Percentiles rank a stretch among this genome's conserved stretches.
These are phyloP conservation scores for Solen grandis DNA, from an alignment of 1,140 invertebrate species.

Conservation along the genomic window DNA sequence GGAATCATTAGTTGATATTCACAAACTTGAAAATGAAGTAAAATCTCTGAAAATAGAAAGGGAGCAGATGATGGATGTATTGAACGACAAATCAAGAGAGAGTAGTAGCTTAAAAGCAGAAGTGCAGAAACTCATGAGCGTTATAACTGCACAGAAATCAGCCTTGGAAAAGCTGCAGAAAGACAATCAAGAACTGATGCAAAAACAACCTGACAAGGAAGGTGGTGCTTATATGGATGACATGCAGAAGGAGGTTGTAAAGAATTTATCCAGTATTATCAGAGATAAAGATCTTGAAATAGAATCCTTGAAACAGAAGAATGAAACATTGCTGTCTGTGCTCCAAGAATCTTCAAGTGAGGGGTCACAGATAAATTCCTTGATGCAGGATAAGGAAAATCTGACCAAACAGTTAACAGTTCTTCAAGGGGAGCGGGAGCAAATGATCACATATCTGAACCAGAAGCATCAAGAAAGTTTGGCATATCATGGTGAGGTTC, in stretches of 20 bases:
- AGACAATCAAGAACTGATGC: constrained; percentile 75
- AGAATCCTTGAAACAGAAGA: constrained; percentile 81
- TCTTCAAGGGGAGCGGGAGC: constrained; percentile 85
- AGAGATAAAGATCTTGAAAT: constrained; percentile 82
- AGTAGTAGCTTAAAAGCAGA: constrained; percentile 79
- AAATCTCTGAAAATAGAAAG: constrained; percentile 74
- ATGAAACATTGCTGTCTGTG: constrained; percentile 78
- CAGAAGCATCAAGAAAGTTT: constrained; percentile 92
- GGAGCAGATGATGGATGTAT: constrained; percentile 80
- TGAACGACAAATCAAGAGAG: constrained; percentile 81
- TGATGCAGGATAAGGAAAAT: constrained; percentile 79
- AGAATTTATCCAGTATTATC: constrained; percentile 80
- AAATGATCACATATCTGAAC: constrained; percentile 88
- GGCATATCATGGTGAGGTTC: constrained; percentile 91
- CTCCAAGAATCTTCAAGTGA: constrained; percentile 75
- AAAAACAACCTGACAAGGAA: constrained; percentile 59
- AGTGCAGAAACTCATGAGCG: constrained; percentile 80
- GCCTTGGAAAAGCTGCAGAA: constrained; percentile 79
- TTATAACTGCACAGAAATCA: constrained; percentile 78
- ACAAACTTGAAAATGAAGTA: constrained; percentile 76
- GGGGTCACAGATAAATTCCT: constrained; percentile 66
- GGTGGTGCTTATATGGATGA: constrained; percentile 70
- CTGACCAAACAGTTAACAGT: constrained; percentile 75
- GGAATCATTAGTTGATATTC: constrained; percentile 69
- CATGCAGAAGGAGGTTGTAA: constrained; percentile 80